Percentiles rank a stretch among this genome's conserved stretches.
Evolutionary conservation across 2,113 vertebrate genomes (phyloP).

Genomic region (Syngnathus typhle): DNA sequence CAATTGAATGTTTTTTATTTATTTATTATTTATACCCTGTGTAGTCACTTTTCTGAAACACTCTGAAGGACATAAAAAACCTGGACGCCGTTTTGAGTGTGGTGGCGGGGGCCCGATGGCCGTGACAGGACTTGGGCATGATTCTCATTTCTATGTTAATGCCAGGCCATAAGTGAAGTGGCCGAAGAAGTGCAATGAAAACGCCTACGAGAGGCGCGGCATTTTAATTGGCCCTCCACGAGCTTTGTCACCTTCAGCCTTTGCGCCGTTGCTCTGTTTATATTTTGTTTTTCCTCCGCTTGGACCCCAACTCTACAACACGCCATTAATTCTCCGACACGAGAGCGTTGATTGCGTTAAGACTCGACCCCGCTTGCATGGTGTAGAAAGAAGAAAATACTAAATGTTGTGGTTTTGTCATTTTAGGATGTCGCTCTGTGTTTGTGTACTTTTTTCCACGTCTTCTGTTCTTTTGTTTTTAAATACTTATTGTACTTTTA

Average conservation of each 20-base stretch:
- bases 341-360: neutral
- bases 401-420: neutral
- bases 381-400: neutral
- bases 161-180: constrained; percentile 42
- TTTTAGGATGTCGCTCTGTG: no score
- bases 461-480: no score
- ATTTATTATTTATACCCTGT: no score
- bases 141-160: constrained; percentile 74
- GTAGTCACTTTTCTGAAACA: neutral
- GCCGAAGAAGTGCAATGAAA: constrained; percentile 17
- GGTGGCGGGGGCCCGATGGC: constrained; percentile 28
- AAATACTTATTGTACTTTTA: no score
- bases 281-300: neutral
- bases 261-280: neutral
- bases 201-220: neutral
- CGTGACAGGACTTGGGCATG: constrained; percentile 62
- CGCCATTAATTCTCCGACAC: neutral
- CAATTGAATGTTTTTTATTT: neutral
- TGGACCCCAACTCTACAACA: neutral
- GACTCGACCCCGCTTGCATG: neutral
- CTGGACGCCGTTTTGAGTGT: neutral
- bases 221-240: constrained; percentile 27
- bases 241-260: neutral
- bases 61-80: neutral
- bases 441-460: no score